A percentile compares a stretch with the other conserved stretches of the same genome.
Conservation (phyloP, 1,140 invertebrate genomes). For the Hylyphantes graminicola region DNA sequence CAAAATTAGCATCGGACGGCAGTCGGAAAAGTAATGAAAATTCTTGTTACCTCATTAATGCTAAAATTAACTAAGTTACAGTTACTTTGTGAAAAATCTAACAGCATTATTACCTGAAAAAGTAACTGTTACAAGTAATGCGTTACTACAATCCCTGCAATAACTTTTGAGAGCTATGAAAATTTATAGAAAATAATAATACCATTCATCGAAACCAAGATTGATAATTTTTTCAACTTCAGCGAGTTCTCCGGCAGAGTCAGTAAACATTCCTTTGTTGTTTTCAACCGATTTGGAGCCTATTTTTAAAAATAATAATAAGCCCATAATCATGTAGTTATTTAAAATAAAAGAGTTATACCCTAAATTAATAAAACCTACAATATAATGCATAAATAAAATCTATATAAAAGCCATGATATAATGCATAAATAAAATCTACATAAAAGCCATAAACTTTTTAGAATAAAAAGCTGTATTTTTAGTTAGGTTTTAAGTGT, state of each 20-base stretch:
- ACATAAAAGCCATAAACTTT: neutral
- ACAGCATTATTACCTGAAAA: no score
- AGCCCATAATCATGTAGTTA: neutral
- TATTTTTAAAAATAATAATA: slow-evolving; percentile 2
- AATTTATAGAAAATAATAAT: neutral
- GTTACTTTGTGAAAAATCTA: no score
- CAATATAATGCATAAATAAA: neutral
- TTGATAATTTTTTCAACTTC: slow-evolving; percentile 16
- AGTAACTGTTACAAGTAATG: neutral
- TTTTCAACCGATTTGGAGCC: slow-evolving; percentile 41
- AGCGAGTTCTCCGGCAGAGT: neutral
- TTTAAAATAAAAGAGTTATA: neutral
- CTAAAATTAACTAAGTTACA: no score
- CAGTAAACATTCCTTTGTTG: slow-evolving; percentile 8
- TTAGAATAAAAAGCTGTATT: neutral
- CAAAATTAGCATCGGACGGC: no score
- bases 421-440: neutral
- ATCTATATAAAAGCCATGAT: neutral
- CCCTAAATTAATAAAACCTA: neutral
- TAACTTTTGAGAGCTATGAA: neutral
- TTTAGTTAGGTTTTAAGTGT: neutral
- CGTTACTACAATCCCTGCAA: neutral
- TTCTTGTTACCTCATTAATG: no score
- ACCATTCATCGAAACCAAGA: slow-evolving; percentile 21
- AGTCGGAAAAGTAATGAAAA: no score